Evolutionary conservation across 2,113 vertebrate species (phyloP).

Genomic region (Neopipo cinnamomea): DNA sequence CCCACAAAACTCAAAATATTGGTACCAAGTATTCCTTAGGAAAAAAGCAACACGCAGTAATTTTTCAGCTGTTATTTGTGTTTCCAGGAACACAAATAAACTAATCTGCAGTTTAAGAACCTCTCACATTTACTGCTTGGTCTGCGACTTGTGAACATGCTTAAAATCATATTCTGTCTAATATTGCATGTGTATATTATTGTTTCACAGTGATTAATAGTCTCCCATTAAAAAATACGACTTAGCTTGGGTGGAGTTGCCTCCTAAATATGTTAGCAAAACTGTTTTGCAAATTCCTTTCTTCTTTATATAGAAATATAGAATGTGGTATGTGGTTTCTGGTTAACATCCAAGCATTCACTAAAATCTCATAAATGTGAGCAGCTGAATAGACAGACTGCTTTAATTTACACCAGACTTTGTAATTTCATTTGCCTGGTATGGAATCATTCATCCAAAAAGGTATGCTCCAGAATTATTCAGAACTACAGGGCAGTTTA

Average conservation of each 20-base stretch:
- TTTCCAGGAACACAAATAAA: background rate
- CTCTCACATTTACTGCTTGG: background rate
- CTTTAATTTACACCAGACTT: slow-evolving; percentile 58
- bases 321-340: slow-evolving; percentile 45
- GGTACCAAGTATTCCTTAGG: background rate
- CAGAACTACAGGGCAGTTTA: background rate
- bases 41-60: background rate
- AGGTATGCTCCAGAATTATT: slow-evolving; percentile 17
- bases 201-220: slow-evolving; percentile 23
- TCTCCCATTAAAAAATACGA: background rate
- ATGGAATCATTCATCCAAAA: slow-evolving; percentile 29
- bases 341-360: slow-evolving; percentile 40
- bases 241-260: slow-evolving; percentile 13
- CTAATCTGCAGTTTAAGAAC: background rate
- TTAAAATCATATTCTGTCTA: background rate
- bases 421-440: slow-evolving; percentile 41
- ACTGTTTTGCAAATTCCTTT: slow-evolving; percentile 38
- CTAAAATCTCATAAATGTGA: slow-evolving; percentile 58
- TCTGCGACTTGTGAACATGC: background rate
- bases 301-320: slow-evolving; percentile 38
- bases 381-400: slow-evolving; percentile 63
- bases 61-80: background rate
- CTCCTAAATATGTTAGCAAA: slow-evolving; percentile 34
- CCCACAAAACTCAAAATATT: background rate
- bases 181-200: background rate